Evolutionary conservation across 2,113 vertebrate species (phyloP), one percentile per base, ranked within the genome.

Genomic region (Lophura nycthemera): DNA sequence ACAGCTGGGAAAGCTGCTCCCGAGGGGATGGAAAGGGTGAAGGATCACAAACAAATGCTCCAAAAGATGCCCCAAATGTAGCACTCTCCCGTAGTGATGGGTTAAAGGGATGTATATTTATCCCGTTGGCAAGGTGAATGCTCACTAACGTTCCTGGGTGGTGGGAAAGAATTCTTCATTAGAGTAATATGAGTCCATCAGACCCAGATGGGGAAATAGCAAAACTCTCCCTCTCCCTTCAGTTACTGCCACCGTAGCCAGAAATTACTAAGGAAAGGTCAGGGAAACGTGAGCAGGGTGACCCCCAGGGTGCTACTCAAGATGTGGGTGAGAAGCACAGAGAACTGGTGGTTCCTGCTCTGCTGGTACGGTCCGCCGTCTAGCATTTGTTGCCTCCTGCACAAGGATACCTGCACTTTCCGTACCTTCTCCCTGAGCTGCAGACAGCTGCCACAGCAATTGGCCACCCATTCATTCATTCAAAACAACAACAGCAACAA

Each of bases 1-100:
- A 92, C 88, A 96, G 89, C 96, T 97, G 94, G 95, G 95, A 96
- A 96, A 93, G 95, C 88, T 92, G 73, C 50, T 96, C 94, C 90
- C 92, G 90, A 91, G 88, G 92, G 92, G 66, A 72, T n/a, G 69
- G 63, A 74, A 95, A 87, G 88, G 88, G 89, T 88, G 92, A 95
- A 83, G 73, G 80, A 92, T 95, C 86, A 87, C 63, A 93, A 38
- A n/a, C 54, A 72, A 84, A 87, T 54, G 61, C 77, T 91, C 86
- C 32, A 84, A 82, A 93, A 72, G 80, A 95, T 69, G 76, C n/a
- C 78, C 90, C 90, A 90, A 94, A 95, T 78, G 89, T 5, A 0
- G 65, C 73, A 27, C 88, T 67, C 29, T 64, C 73, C 70, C 54
- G 57, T 32, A 92, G 63, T 0, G 13, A 81, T 91, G 94, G 48